These are phyloP conservation scores for Spinus pinus DNA, from an alignment of 2,797 vertebrate species.

Conservation along the genomic window DNA sequence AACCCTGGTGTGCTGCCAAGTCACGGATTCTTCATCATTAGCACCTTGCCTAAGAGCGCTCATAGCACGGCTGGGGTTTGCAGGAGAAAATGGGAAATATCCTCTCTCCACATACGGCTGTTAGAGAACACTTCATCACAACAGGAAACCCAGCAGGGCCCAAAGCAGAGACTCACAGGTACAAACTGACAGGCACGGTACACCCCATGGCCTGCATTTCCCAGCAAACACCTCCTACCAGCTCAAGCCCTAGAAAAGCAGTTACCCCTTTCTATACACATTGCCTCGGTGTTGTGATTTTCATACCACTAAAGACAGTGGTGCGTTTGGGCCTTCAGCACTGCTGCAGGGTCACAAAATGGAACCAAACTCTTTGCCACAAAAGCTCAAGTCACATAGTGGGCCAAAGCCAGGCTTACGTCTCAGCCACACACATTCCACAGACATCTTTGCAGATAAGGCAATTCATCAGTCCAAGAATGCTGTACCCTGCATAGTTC, in stretches of 20 bases:
- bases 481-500: background rate
- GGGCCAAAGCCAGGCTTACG: background rate
- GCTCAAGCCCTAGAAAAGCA: background rate
- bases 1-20: rapidly evolving
- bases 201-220: background rate
- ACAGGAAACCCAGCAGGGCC: background rate
- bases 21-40: background rate
- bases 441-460: background rate
- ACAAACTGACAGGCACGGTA: background rate
- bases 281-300: background rate
- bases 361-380: background rate
- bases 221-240: background rate
- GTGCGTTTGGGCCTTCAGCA: background rate
- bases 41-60: background rate
- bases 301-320: background rate
- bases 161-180: background rate
- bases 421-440: background rate
- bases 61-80: background rate
- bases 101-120: background rate
- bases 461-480: background rate
- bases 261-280: background rate
- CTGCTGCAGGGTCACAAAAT: background rate
- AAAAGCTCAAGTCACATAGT: background rate
- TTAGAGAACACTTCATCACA: background rate
- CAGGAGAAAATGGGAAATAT: background rate